phyloP scores from a whole-genome alignment of 2,888 invertebrate species.

The Platycheirus rosarum region DNA sequence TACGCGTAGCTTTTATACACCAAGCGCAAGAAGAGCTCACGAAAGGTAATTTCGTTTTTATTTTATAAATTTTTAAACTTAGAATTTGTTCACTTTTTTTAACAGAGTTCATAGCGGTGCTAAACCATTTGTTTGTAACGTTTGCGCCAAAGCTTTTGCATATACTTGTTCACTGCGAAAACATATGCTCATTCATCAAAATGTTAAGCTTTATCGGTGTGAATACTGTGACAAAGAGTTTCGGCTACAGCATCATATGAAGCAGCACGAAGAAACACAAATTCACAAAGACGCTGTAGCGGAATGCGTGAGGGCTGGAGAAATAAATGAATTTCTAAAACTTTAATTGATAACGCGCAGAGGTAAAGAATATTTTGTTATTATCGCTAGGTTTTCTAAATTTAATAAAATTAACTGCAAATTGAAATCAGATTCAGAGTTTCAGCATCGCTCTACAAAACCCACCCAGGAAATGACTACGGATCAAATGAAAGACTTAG shows the following conservation, averaged over 20 bases:
- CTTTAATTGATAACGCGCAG: no score
- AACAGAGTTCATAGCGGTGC: conserved; percentile 79
- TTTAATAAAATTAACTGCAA: no score
- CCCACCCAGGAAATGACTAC: no score
- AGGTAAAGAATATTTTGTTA: no score
- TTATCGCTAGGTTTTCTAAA: no score
- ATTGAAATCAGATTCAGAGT: no score
- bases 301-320: not conserved
- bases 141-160: conserved; percentile 79
- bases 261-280: conserved; percentile 80
- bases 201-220: conserved; percentile 79
- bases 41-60: conserved; percentile 77
- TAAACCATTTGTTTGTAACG: conserved; percentile 79
- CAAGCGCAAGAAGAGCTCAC: conserved; percentile 80
- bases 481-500: no score
- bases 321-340: no score
- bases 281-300: conserved; percentile 79
- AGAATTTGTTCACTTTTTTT: not conserved
- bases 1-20: conserved; percentile 80
- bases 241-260: conserved; percentile 80
- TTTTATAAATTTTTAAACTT: not conserved
- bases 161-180: conserved; percentile 80
- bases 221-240: conserved; percentile 80
- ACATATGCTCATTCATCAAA: conserved; percentile 80
- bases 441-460: no score